Base-by-base conservation (phyloP, 2,113 vertebrate genomes). In the Caracal caracal region DNA sequence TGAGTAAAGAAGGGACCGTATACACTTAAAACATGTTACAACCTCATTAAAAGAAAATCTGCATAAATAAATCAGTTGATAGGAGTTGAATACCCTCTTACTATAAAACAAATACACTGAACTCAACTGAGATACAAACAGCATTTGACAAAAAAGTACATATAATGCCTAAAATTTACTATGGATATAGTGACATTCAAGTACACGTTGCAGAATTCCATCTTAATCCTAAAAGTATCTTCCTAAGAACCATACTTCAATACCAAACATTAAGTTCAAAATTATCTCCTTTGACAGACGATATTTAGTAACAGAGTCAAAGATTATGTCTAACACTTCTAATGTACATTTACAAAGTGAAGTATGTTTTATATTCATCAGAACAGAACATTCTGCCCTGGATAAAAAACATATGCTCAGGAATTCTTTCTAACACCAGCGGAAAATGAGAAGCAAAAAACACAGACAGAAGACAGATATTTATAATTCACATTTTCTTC, bases 351-450 rank as follows among this genome's bases (percentile, higher is more conserved):
- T 66, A 97, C 71, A 97, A 85, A 97, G 3, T 95, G 12, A 97
- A 98, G 94, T 90, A 88, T 30, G 94, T 78, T 97, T 94, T 82
- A 65, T 93, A 96, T 91, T 97, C 90, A 93, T 97, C 76, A 91
- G 16, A 96, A 94, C 28, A 96, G 89, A 98, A 96, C 82, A 97
- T 80, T 96, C 79, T 95, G 92, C 61, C 88, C 95, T 88, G 94
- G 96, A 98, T 98, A 98, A 97, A 96, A 98, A 98, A 96, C 92
- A 97, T 35, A 92, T 53, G 80, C 88, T 96, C 95, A 95, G 80
- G 84, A 93, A 93, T 95, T 96, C 92, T 94, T 95, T 93, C 95
- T 97, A 97, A 85, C 96, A 90, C 85, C 53, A 97, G 70, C 75
- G 61, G 28, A n/a, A 98, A 88, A 88, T 95, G 96, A 90, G 96